Evolutionary conservation across 2,113 vertebrate genomes (phyloP).

Genomic region (Oenanthe oenanthe): DNA sequence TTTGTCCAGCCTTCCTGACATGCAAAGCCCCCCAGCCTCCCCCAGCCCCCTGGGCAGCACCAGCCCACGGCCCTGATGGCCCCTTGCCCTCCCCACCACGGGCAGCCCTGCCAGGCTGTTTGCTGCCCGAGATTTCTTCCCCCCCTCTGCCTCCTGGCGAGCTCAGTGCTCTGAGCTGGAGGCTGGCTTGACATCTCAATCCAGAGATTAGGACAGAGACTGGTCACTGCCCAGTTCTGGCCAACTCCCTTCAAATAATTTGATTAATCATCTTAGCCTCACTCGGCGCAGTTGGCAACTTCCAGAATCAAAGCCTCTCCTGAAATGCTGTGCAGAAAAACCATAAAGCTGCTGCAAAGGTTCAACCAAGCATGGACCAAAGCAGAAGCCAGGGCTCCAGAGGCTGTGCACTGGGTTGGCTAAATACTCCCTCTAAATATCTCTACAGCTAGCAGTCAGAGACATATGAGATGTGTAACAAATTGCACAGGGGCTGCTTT

Average conservation of each 20-base stretch:
- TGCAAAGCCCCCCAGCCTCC: neutral
- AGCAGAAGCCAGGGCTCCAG: neutral
- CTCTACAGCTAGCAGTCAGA: slow-evolving; percentile 40
- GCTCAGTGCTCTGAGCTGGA: neutral
- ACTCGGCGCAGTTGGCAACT: slow-evolving; percentile 14
- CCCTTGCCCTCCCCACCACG: neutral
- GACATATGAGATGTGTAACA: slow-evolving; percentile 49
- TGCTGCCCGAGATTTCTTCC: neutral
- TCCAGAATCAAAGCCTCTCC: slow-evolving; percentile 21
- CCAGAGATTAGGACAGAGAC: slow-evolving; percentile 26
- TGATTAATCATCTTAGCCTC: slow-evolving; percentile 55
- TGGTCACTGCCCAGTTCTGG: slow-evolving; percentile 53
- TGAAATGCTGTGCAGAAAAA: neutral
- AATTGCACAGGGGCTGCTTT: slow-evolving; percentile 53
- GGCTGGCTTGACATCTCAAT: slow-evolving; percentile 38
- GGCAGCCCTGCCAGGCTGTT: neutral
- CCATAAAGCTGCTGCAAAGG: slow-evolving; percentile 26
- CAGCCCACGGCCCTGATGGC: neutral
- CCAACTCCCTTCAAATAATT: slow-evolving; percentile 38
- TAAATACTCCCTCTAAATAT: slow-evolving; percentile 38
- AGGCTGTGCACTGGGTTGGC: slow-evolving; percentile 23
- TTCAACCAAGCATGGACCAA: slow-evolving; percentile 57
- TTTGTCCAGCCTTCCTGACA: neutral
- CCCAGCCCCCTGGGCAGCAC: neutral
- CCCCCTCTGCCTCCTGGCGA: neutral